Evolutionary conservation across 2,113 vertebrate species (phyloP).

Genomic region (Crotalus viridis): DNA sequence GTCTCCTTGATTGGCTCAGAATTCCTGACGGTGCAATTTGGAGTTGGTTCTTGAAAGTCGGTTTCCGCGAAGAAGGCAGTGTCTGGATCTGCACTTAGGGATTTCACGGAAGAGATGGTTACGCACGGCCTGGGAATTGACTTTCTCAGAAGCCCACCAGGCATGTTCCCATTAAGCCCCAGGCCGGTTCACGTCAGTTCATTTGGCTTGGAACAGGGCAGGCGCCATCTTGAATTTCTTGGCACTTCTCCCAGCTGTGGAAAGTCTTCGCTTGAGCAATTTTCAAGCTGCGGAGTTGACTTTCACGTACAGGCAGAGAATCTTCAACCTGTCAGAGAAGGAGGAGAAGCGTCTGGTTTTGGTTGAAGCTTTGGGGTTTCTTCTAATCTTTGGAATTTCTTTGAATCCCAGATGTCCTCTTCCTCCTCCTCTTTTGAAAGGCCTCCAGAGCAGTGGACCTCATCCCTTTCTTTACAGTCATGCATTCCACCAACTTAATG

Average conservation of each 20-base stretch:
- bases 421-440: not conserved
- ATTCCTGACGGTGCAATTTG: not conserved
- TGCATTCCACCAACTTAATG: not conserved
- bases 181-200: slow-evolving; percentile 40
- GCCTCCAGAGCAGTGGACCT: not conserved
- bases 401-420: not conserved
- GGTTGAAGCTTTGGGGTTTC: no score
- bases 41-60: accelerated
- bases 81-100: slow-evolving; percentile 38
- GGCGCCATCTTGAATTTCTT: accelerated
- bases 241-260: not conserved
- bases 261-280: not conserved
- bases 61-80: not conserved
- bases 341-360: not conserved
- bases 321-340: not conserved
- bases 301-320: not conserved
- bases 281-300: not conserved
- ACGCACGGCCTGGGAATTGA: slow-evolving; percentile 62
- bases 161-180: slow-evolving; percentile 38
- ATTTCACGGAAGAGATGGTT: slow-evolving; percentile 61
- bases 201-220: slow-evolving; percentile 35
- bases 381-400: not conserved
- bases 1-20: slow-evolving; percentile 19
- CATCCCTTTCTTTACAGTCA: not conserved
- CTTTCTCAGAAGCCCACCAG: slow-evolving; percentile 50